Conservation (phyloP, 2,888 invertebrate species). For the Trichogramma evanescens region DNA sequence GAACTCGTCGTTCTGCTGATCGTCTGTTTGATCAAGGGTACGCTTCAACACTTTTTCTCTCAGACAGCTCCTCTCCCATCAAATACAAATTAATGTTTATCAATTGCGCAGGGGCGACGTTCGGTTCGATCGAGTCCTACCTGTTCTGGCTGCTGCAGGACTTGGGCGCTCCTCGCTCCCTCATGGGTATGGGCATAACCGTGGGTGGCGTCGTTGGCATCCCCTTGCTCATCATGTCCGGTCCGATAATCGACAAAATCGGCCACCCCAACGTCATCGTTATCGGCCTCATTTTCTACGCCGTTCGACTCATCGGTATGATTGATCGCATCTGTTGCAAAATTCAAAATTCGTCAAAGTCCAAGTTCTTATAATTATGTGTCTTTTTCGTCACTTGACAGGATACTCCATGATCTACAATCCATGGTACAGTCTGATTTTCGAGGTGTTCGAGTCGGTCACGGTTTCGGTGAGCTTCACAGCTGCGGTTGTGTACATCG, state of each 20-base stretch:
- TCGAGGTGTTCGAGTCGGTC: slow-evolving; percentile 71
- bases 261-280: slow-evolving; percentile 73
- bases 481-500: slow-evolving; percentile 71
- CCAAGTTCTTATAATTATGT: not conserved
- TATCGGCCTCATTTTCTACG: slow-evolving; percentile 70
- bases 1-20: slow-evolving; percentile 68
- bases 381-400: slow-evolving; percentile 32
- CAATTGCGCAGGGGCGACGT: slow-evolving; percentile 60
- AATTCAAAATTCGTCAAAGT: not conserved
- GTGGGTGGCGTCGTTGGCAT: slow-evolving; percentile 71
- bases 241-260: slow-evolving; percentile 64
- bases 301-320: slow-evolving; percentile 62
- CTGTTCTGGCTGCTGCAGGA: slow-evolving; percentile 75
- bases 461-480: slow-evolving; percentile 70
- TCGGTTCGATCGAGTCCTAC: slow-evolving; percentile 78
- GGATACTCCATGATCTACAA: slow-evolving; percentile 70
- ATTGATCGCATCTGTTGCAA: slow-evolving; percentile 25
- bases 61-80: not conserved
- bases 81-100: slow-evolving; percentile 1
- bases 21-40: slow-evolving; percentile 67
- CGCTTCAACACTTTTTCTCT: slow-evolving; percentile 19
- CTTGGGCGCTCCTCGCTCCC: slow-evolving; percentile 64
- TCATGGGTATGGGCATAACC: slow-evolving; percentile 76
- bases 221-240: slow-evolving; percentile 66
- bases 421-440: slow-evolving; percentile 68